phyloP scores from a whole-genome alignment of 2,888 invertebrate species.

The Gastrophysa polygoni region DNA sequence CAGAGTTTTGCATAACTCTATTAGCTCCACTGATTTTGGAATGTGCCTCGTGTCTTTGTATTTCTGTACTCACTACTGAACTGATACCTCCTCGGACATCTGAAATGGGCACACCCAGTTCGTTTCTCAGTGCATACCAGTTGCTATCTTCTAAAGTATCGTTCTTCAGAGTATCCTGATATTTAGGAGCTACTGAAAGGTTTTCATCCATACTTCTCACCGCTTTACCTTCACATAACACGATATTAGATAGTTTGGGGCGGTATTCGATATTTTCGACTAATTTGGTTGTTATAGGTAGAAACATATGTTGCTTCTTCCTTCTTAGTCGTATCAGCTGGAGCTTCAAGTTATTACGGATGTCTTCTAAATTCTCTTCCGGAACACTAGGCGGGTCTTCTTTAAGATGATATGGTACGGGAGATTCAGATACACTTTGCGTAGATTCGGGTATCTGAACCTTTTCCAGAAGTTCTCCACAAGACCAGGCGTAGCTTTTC shows the following conservation, averaged over 20 bases:
- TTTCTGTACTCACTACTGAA: constrained; percentile 22
- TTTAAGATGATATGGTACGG: too few species aligned
- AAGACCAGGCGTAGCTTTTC: too few species aligned
- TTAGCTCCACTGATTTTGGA: neutral
- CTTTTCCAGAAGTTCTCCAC: too few species aligned
- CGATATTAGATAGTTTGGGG: constrained; percentile 16
- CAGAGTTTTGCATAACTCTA: neutral
- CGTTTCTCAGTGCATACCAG: constrained; percentile 34
- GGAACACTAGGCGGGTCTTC: too few species aligned
- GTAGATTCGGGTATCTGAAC: too few species aligned
- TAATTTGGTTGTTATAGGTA: constrained; percentile 20
- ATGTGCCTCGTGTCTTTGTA: constrained; percentile 6
- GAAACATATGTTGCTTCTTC: constrained; percentile 39
- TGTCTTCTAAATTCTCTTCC: constrained; percentile 36
- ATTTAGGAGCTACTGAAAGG: neutral
- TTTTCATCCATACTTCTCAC: neutral
- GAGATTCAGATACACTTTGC: too few species aligned
- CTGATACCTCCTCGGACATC: constrained; percentile 38
- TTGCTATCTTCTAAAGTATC: too few species aligned
- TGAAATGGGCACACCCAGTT: constrained; percentile 35
- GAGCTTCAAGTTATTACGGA: constrained; percentile 43
- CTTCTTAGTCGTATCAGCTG: constrained; percentile 44
- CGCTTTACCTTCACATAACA: neutral
- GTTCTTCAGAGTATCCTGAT: neutral
- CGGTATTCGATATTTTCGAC: constrained; percentile 20